phyloP scores from a whole-genome alignment of 1,140 invertebrate genomes.

The Neotoxoptera formosana region DNA sequence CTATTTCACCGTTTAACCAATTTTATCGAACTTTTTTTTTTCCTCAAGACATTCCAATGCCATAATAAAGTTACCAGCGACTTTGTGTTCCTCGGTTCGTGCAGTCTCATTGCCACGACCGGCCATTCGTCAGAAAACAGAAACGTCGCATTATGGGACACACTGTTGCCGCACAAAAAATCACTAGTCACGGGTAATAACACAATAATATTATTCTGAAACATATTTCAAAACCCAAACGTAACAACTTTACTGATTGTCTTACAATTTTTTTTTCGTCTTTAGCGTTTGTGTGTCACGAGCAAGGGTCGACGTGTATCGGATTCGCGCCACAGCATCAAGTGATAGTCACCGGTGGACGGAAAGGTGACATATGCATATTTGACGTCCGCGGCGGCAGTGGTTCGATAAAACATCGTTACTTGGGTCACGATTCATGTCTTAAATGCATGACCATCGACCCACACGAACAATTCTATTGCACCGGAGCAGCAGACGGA shows the following conservation, averaged over 20 bases:
- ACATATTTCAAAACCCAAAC: background rate
- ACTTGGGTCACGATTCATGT: constrained; percentile 90
- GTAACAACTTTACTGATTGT: background rate
- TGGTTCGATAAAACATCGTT: constrained; percentile 80
- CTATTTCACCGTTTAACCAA: background rate
- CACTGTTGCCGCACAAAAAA: constrained; percentile 93
- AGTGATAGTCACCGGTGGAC: constrained; percentile 91
- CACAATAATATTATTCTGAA: background rate
- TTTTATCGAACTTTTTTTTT: constrained; percentile 58
- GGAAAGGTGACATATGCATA: constrained; percentile 94
- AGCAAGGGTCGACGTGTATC: constrained; percentile 86
- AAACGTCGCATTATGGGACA: constrained; percentile 99
- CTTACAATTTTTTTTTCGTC: constrained; percentile 53
- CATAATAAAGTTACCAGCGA: constrained; percentile 97
- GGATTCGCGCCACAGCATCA: constrained; percentile 93
- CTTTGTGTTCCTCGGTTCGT: constrained; percentile 97
- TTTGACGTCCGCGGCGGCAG: constrained; percentile 88
- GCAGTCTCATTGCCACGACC: constrained; percentile 95
- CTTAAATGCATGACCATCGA: constrained; percentile 95
- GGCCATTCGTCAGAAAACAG: constrained; percentile 96
- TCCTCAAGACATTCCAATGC: constrained; percentile 89
- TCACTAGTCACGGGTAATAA: constrained; percentile 81
- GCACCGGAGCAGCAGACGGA: constrained; percentile 97
- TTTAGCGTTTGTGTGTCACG: constrained; percentile 89
- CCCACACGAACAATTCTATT: constrained; percentile 94